Evolutionary conservation across 2,888 invertebrate species (phyloP), one percentile per base, ranked within the genome.

Genomic region (Eurytoma adleriae): DNA sequence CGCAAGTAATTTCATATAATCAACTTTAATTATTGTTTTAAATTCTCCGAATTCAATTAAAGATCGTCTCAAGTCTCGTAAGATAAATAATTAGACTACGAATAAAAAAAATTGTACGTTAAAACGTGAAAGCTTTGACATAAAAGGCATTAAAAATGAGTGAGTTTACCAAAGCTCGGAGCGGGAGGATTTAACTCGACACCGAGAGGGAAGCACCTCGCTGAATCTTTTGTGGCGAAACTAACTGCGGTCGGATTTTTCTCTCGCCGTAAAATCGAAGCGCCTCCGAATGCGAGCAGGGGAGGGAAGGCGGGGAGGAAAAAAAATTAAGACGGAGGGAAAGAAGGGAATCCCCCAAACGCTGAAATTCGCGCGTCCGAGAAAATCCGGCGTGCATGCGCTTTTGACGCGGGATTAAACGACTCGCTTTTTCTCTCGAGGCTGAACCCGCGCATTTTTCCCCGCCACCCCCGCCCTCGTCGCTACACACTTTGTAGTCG

Each of bases 361-460:
- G 13, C 61, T 4, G 52, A 62, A 50, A 30, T 27, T 59, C 20
- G 1, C 48, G 57, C 20, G 2, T 68, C 16, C 20, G 18, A 66
- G 48, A 5, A n/a, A 1, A 20, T 3, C 18, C 13, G n/a, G 16
- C n/a, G 48, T 18, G 66, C 16, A 54, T 68, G 68, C 54, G 68
- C 20, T 57, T 54, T 57, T 59, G 69, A 57, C 18, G 59, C 59
- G 48, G 59, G 69, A 59, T 70, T 70, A 59, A 59, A 56, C 56
- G 56, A 7, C 27, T 30, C 20, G 40, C 10, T 40, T 40, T 71
- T 61, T 61, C 20, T 48, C 59, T 57, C n/a, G 2, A 62, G 27
- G 2, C 62, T 40, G 40, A 40, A 40, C 1, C 10, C 40, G 40
- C 30, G 10, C 56, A 14, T 69, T 56, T 27, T 10, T 40, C 24